phyloP scores from a whole-genome alignment of 1,140 invertebrate genomes.

The Drosophila bipectinata region DNA sequence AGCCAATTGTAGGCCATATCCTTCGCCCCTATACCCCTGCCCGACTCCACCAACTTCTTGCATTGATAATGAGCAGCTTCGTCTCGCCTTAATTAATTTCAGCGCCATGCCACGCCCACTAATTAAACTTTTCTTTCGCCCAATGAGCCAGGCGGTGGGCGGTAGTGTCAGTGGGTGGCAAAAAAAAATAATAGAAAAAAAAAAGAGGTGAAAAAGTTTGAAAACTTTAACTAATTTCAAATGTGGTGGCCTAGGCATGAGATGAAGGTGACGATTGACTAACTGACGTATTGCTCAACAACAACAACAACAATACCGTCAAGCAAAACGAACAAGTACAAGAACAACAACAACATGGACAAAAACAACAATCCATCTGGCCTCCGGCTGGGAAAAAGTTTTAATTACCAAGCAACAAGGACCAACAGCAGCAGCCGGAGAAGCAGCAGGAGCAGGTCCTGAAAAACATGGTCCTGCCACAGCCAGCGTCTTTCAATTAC shows the following conservation, averaged over 20 bases:
- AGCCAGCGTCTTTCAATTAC: conserved; percentile 67
- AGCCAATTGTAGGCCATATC: conserved; percentile 32
- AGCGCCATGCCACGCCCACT: conserved; percentile 63
- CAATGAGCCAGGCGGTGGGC: not conserved
- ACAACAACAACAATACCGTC: conserved; percentile 7
- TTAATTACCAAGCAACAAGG: conserved; percentile 76
- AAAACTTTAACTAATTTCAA: conserved; percentile 77
- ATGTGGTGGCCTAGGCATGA: conserved; percentile 58
- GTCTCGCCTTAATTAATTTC: conserved; percentile 75
- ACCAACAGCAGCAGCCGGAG: conserved; percentile 5
- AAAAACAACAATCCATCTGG: conserved; percentile 52
- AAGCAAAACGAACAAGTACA: conserved; percentile 12
- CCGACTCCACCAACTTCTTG: conserved; percentile 45
- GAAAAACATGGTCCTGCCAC: conserved; percentile 17
- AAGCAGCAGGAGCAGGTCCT: not conserved
- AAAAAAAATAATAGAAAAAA: not conserved
- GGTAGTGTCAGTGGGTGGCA: not conserved
- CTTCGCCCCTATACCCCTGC: not conserved
- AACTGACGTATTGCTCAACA: conserved; percentile 71
- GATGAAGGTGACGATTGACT: conserved; percentile 55
- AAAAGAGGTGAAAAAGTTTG: conserved; percentile 47
- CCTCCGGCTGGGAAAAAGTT: conserved; percentile 64
- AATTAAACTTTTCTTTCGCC: conserved; percentile 66
- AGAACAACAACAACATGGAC: conserved; percentile 30
- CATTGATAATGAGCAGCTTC: conserved; percentile 73